Conservation (phyloP, 2,113 vertebrate genomes). For the Danionella cerebrum region DNA sequence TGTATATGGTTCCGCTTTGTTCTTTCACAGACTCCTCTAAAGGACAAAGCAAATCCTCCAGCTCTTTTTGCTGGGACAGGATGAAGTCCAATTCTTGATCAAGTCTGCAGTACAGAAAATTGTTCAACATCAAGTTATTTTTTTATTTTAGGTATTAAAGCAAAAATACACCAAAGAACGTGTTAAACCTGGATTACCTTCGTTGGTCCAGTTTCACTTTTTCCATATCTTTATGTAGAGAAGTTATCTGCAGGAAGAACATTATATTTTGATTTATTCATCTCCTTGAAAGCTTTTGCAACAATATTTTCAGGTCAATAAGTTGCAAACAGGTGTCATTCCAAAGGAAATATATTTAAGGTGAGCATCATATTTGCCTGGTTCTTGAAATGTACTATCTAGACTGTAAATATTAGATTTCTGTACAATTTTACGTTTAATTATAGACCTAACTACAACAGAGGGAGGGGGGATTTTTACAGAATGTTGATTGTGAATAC, state of each 20-base stretch:
- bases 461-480: too few relatives aligned
- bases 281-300: background rate
- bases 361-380: too few relatives aligned
- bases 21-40: constrained; percentile 92
- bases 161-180: background rate
- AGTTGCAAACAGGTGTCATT: too few relatives aligned
- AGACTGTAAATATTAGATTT: too few relatives aligned
- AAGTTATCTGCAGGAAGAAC: constrained; percentile 66
- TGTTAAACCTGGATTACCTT: too few relatives aligned
- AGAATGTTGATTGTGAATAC: too few relatives aligned
- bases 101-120: constrained; percentile 53
- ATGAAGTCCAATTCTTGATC: constrained; percentile 98
- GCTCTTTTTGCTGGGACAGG: constrained; percentile 93
- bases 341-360: too few relatives aligned
- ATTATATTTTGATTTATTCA: background rate
- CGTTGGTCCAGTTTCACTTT: constrained; percentile 96
- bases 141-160: too few relatives aligned
- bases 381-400: too few relatives aligned
- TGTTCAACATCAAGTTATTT: background rate
- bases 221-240: constrained; percentile 91
- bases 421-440: too few relatives aligned
- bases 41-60: constrained; percentile 85
- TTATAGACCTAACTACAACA: too few relatives aligned
- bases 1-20: constrained; percentile 91
- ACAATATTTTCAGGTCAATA: background rate